Conservation (phyloP, 2,797 vertebrate genomes). For the Apogon hyalosoma region DNA sequence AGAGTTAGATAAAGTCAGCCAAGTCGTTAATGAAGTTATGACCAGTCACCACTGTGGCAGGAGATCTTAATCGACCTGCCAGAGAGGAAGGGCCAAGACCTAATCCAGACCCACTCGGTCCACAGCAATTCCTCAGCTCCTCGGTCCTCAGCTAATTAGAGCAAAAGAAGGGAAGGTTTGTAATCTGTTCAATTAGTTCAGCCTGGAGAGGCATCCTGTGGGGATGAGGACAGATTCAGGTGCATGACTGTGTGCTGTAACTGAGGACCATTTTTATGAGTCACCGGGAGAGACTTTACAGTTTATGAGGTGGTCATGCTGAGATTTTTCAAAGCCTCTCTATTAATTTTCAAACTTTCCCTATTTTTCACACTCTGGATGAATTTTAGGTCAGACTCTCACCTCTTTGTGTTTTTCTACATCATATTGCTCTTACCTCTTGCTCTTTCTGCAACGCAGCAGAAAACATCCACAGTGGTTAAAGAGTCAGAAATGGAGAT, state of each 20-base stretch:
- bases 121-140: no score
- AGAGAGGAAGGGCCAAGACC: constrained; percentile 57
- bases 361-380: constrained; percentile 7
- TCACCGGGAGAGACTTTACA: constrained; percentile 15
- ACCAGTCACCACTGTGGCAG: constrained; percentile 59
- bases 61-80: constrained; percentile 66
- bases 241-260: constrained; percentile 42
- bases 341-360: neutral
- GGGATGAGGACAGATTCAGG: constrained; percentile 58
- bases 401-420: constrained; percentile 4
- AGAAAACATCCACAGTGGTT: constrained; percentile 47
- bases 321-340: constrained; percentile 6
- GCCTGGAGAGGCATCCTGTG: constrained; percentile 59
- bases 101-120: constrained; percentile 68
- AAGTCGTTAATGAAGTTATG: constrained; percentile 78
- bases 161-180: constrained; percentile 56
- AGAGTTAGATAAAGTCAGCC: constrained; percentile 62
- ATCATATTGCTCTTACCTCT: constrained; percentile 16
- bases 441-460: constrained; percentile 54
- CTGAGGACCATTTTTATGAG: constrained; percentile 46
- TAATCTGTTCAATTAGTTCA: constrained; percentile 78
- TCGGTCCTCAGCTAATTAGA: constrained; percentile 80
- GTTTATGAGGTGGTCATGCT: constrained; percentile 17
- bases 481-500: constrained; percentile 50
- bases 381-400: constrained; percentile 28